These are phyloP conservation scores for Poeciliopsis paucimaculata DNA, from an alignment of 2,797 vertebrate species.

Conservation along the genomic window DNA sequence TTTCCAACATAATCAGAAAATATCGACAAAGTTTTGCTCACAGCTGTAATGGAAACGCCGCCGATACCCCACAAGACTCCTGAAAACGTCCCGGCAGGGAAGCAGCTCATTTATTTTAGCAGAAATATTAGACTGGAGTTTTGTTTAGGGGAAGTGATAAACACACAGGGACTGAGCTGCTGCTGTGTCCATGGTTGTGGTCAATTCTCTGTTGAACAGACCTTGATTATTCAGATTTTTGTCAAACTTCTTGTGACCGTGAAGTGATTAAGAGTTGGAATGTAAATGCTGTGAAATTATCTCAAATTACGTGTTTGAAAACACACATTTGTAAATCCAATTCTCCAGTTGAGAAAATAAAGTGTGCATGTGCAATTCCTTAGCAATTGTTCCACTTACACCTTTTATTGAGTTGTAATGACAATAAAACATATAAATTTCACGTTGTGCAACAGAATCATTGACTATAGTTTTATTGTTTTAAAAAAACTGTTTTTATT, in stretches of 20 bases:
- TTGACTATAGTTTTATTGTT: background rate
- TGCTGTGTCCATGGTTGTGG: too few relatives aligned
- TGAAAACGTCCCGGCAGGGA: too few relatives aligned
- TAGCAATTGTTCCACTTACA: background rate
- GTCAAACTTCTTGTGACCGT: background rate
- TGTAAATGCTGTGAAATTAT: background rate
- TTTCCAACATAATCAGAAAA: too few relatives aligned
- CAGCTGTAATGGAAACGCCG: too few relatives aligned
- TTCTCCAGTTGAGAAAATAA: background rate
- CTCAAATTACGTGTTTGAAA: background rate
- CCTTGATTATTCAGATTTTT: too few relatives aligned
- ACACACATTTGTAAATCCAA: background rate
- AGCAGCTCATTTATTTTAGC: background rate
- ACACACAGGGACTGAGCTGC: too few relatives aligned
- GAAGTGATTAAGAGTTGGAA: background rate
- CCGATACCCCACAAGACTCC: background rate
- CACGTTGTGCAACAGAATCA: background rate
- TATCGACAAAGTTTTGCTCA: too few relatives aligned
- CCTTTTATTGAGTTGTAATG: background rate
- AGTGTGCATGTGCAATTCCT: background rate
- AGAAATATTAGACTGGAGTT: background rate
- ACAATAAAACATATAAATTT: background rate
- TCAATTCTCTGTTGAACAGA: too few relatives aligned
- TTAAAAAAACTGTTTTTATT: background rate
- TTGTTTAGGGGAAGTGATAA: too few relatives aligned